Evolutionary conservation across 35 echinoderm and acorn worm genomes (phyloP).

Genomic region (Apostichopus parvimensis): DNA sequence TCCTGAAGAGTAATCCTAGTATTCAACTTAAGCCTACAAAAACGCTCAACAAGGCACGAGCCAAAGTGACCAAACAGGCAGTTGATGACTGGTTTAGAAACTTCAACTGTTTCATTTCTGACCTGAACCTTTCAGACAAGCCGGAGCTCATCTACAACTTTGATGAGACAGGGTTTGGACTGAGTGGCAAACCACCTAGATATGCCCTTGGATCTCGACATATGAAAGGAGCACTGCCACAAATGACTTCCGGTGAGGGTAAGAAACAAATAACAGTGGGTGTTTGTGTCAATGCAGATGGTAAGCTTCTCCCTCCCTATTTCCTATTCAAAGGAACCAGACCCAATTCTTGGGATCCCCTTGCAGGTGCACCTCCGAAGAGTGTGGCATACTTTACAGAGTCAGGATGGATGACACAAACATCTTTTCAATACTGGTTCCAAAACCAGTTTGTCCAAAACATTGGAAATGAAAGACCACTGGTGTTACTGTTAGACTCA

Average conservation of each 20-base stretch:
- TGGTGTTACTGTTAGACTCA: conserved; percentile 34
- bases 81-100: conserved; percentile 45
- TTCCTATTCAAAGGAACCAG: conserved; percentile 23
- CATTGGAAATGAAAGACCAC: conserved; percentile 17
- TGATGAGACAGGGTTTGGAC: conserved; percentile 2
- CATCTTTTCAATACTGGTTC: conserved; percentile 38
- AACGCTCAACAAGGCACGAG: conserved; percentile 25
- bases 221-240: background rate
- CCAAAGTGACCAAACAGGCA: conserved; percentile 34
- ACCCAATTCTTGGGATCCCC: conserved; percentile 39
- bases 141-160: background rate
- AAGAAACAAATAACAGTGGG: conserved; percentile 18
- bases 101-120: conserved; percentile 23
- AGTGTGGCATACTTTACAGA: conserved; percentile 25
- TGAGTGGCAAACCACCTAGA: background rate
- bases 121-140: conserved; percentile 29
- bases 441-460: conserved; percentile 13
- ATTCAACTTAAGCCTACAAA: conserved; percentile 1
- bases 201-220: conserved; percentile 8
- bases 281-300: background rate
- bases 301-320: conserved; percentile 21
- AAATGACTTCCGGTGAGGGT: background rate
- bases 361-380: conserved; percentile 35
- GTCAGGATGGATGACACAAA: conserved; percentile 34
- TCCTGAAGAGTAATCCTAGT: background rate